These are phyloP conservation scores for Euzetes globulus DNA, from an alignment of 2,888 invertebrate genomes.

Conservation along the genomic window DNA sequence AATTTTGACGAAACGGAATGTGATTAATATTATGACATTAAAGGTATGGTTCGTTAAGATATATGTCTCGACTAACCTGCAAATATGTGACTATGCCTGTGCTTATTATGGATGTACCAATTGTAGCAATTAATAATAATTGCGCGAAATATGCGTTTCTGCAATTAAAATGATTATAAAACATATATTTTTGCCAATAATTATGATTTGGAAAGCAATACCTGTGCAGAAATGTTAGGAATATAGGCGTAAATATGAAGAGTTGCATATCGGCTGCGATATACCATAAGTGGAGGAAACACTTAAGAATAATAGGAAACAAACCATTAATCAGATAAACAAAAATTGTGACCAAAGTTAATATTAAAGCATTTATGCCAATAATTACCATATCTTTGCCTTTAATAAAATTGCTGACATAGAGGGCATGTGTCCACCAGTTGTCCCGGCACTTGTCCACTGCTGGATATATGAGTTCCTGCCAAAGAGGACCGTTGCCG, in stretches of 20 bases:
- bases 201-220: not conserved
- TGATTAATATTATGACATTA: too few species aligned
- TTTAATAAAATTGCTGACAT: conserved; percentile 32
- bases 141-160: conserved; percentile 37
- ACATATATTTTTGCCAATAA: not conserved
- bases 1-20: too few species aligned
- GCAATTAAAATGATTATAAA: not conserved
- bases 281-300: conserved; percentile 36
- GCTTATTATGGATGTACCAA: conserved; percentile 36
- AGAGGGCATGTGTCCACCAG: conserved; percentile 34
- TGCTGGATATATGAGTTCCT: conserved; percentile 26
- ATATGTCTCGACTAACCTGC: not conserved
- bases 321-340: not conserved
- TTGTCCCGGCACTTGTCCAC: conserved; percentile 26
- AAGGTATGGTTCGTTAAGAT: too few species aligned
- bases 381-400: conserved; percentile 29
- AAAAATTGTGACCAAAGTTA: not conserved
- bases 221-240: conserved; percentile 28
- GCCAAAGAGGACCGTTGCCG: conserved; percentile 33
- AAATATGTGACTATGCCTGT: conserved; percentile 38
- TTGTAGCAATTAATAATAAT: conserved; percentile 26
- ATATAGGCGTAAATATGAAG: conserved; percentile 30
- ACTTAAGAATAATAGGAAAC: not conserved
- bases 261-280: conserved; percentile 36
- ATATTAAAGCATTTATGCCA: not conserved